Evolutionary conservation across 1,140 invertebrate species (phyloP).

Genomic region (Drosophila parabipectinata): DNA sequence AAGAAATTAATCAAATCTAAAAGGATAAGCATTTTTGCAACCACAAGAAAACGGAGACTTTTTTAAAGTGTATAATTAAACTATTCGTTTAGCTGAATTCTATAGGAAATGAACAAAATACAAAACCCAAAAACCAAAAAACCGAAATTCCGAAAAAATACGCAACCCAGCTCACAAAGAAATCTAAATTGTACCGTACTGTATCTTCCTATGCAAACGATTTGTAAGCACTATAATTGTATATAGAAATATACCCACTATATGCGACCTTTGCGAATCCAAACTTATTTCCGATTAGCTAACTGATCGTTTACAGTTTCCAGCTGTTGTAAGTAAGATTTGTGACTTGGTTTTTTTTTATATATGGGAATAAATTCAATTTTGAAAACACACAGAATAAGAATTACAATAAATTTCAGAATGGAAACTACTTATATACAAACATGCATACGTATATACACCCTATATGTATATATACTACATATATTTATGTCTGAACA

Average conservation of each 20-base stretch:
- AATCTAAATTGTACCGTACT: constrained; percentile 42
- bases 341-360: constrained; percentile 55
- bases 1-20: constrained; percentile 65
- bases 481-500: constrained; percentile 74
- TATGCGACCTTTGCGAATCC: constrained; percentile 22
- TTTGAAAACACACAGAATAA: constrained; percentile 38
- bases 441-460: constrained; percentile 64
- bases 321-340: constrained; percentile 45
- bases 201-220: constrained; percentile 69
- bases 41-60: constrained; percentile 48
- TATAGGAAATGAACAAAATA: constrained; percentile 60
- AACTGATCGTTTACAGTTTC: constrained; percentile 42
- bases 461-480: constrained; percentile 43
- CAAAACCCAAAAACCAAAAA: constrained; percentile 19
- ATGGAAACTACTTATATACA: constrained; percentile 64
- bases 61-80: constrained; percentile 62
- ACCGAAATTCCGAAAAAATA: constrained; percentile 18
- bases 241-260: constrained; percentile 46
- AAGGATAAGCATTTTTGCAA: constrained; percentile 74
- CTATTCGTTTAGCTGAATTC: constrained; percentile 72
- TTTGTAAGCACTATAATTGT: constrained; percentile 60
- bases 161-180: constrained; percentile 30
- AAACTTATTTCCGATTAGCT: constrained; percentile 25
- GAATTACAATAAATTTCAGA: constrained; percentile 57
- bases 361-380: constrained; percentile 27